These are phyloP conservation scores for Crematogaster levior DNA, from an alignment of 2,888 invertebrate genomes.

Conservation along the genomic window DNA sequence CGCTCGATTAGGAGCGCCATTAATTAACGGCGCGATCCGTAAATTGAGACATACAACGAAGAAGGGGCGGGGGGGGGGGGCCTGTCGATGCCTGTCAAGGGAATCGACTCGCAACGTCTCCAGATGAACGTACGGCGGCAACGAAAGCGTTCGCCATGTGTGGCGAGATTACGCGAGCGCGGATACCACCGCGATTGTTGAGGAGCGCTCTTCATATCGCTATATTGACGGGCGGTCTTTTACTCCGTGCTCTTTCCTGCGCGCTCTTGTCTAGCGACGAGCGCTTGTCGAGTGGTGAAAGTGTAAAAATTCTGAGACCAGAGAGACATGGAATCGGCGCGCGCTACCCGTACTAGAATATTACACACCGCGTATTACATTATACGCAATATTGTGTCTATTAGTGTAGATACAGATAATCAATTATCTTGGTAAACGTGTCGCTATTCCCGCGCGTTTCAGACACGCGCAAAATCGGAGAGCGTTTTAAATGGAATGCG, in stretches of 20 bases:
- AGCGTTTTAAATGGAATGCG: neutral
- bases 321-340: slow-evolving; percentile 21
- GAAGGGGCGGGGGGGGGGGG: slow-evolving; percentile 22
- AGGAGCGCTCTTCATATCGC: slow-evolving; percentile 41
- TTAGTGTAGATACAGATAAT: slow-evolving; percentile 15
- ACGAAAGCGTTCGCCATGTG: neutral
- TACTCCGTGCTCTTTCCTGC: neutral
- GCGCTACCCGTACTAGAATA: neutral
- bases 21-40: slow-evolving; percentile 60
- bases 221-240: neutral
- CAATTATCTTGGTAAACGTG: slow-evolving; percentile 15
- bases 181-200: slow-evolving; percentile 14
- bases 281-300: slow-evolving; percentile 38
- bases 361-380: neutral
- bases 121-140: neutral
- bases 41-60: slow-evolving; percentile 69
- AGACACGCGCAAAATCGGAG: neutral
- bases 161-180: slow-evolving; percentile 34
- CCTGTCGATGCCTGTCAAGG: slow-evolving; percentile 49
- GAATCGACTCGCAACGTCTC: slow-evolving; percentile 21
- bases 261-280: neutral
- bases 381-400: slow-evolving; percentile 12
- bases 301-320: slow-evolving; percentile 15
- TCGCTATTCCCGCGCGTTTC: slow-evolving; percentile 1
- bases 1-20: slow-evolving; percentile 45